Evolutionary conservation across 2,113 vertebrate genomes (phyloP).

Genomic region (Corapipo altera): DNA sequence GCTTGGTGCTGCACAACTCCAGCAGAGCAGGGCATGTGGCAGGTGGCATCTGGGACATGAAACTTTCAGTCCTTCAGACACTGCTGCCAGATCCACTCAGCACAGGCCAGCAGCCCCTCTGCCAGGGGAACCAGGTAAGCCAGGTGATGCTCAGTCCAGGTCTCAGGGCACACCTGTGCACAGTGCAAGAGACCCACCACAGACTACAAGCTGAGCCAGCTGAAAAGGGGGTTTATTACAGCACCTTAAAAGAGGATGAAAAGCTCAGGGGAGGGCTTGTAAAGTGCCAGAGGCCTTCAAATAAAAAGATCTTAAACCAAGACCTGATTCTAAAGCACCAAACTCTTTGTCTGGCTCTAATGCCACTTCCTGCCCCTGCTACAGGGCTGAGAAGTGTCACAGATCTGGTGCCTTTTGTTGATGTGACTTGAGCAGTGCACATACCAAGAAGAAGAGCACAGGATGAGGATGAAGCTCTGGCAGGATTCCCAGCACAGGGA

Average conservation of each 20-base stretch:
- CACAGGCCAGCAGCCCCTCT: neutral
- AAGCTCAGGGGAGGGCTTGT: slow-evolving; percentile 10
- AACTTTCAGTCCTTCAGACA: neutral
- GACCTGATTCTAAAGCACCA: neutral
- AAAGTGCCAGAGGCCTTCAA: slow-evolving; percentile 12
- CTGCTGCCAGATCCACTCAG: neutral
- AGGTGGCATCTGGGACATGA: fast-evolving
- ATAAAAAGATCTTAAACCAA: slow-evolving; percentile 17
- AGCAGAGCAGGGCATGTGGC: neutral
- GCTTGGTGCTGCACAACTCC: neutral
- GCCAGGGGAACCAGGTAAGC: fast-evolving
- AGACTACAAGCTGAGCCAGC: neutral
- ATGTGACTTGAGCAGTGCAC: neutral
- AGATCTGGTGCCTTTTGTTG: neutral
- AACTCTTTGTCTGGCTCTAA: neutral
- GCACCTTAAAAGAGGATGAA: slow-evolving; percentile 30
- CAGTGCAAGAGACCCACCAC: neutral
- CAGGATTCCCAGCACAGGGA: neutral
- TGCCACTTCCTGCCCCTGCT: neutral
- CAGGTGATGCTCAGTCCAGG: neutral
- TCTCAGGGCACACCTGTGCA: neutral
- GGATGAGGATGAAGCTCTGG: neutral
- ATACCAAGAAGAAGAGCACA: neutral
- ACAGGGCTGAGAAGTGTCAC: neutral
- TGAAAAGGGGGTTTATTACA: neutral